These are phyloP conservation scores for Anoplolepis gracilipes DNA, from an alignment of 1,140 invertebrate genomes.

Conservation along the genomic window DNA sequence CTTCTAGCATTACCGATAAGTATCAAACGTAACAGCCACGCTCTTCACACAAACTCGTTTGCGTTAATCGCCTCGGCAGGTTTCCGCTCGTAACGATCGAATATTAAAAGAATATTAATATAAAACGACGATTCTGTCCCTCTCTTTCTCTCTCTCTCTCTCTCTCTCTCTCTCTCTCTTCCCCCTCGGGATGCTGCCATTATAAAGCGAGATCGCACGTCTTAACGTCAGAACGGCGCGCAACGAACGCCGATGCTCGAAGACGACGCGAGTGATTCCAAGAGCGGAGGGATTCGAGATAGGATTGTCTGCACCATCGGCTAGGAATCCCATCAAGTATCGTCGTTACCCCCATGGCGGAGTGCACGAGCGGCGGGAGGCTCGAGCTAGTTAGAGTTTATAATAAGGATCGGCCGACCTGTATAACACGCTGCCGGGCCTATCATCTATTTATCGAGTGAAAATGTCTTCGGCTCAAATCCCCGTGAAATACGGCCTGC, in stretches of 20 bases:
- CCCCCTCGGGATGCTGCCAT: background rate
- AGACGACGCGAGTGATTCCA: slow-evolving; percentile 83
- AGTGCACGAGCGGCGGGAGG: slow-evolving; percentile 62
- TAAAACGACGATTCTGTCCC: slow-evolving; percentile 17
- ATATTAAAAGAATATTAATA: slow-evolving; percentile 59
- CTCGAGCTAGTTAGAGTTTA: slow-evolving; percentile 86
- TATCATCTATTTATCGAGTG: slow-evolving; percentile 86
- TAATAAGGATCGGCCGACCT: slow-evolving; percentile 85
- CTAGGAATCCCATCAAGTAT: slow-evolving; percentile 86
- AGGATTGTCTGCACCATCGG: slow-evolving; percentile 86
- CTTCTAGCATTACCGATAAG: slow-evolving; percentile 26
- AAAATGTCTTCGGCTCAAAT: slow-evolving; percentile 86
- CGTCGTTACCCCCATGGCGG: slow-evolving; percentile 79
- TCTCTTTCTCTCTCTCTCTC: too few relatives aligned
- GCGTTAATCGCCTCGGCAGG: slow-evolving; percentile 28
- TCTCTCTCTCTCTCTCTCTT: too few relatives aligned
- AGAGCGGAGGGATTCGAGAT: slow-evolving; percentile 81
- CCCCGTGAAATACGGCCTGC: slow-evolving; percentile 83
- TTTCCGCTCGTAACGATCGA: slow-evolving; percentile 7
- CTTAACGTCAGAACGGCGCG: slow-evolving; percentile 63
- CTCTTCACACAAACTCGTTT: slow-evolving; percentile 3
- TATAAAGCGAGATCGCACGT: slow-evolving; percentile 39
- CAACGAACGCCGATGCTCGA: slow-evolving; percentile 74
- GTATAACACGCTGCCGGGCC: slow-evolving; percentile 82
- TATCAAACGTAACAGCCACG: slow-evolving; percentile 22